Base-by-base conservation (phyloP, 2,888 invertebrate genomes). In the Enoplolaimus lenunculus region DNA sequence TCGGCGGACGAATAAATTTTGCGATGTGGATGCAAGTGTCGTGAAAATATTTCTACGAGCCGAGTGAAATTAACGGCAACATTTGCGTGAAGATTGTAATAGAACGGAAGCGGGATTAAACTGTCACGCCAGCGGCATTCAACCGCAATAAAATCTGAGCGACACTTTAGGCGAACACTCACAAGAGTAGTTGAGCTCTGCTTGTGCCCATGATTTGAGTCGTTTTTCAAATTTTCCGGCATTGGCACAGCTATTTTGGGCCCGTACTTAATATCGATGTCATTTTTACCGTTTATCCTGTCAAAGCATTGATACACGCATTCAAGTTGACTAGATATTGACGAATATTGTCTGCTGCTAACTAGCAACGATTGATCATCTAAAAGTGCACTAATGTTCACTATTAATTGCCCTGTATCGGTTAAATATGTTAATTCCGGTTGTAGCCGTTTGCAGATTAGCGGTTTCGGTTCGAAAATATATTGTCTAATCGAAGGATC, bases 251-350 rank as follows among this genome's bases (percentile, higher is more conserved):
- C n/a, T n/a, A 57, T 71, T 77, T 77, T 77, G 0, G 72, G 62
- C 0, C 71, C 70, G 68, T 75, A 77, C 7, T 70, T 65, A 31
- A 77, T 45, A 21, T 66, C 72, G 28, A 70, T 71, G 70, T 77
- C 77, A 57, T 75, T 73, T 28, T 7, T 7, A 1, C 70, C 74
- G 13, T 72, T 35, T 34, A 34, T 70, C 68, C 75, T 74, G 34
- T 74, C 73, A 69, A 75, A 78, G 57, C 75, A 75, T n/a, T 77
- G 74, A 72, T 73, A 77, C 3, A 72, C 60, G 65, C 77, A 78
- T 31, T 70, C 69, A 1, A 76, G 62, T 3, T 73, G 65, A 13
- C 71, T 31, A n/a, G n/a, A n/a, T n/a, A n/a, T n/a, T n/a, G n/a
- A n/a, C n/a, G n/a, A n/a, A n/a, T n/a, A n/a, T n/a, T n/a, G n/a